Conservation (phyloP, 2,888 invertebrate genomes). For the Siphlonurus alternatus region DNA sequence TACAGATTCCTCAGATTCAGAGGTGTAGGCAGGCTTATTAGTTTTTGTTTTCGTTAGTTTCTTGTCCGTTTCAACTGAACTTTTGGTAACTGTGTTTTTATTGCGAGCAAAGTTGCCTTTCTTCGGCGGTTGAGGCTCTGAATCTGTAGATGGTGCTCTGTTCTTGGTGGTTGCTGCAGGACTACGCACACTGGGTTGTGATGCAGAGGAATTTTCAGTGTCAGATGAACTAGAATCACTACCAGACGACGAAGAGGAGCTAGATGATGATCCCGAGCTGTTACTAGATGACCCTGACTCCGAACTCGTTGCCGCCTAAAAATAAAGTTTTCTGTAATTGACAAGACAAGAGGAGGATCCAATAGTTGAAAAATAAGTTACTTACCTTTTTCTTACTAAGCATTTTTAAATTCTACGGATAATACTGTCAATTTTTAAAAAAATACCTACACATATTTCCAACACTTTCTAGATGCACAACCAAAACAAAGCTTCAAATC, state of each 20-base stretch:
- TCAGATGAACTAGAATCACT: conserved; percentile 21
- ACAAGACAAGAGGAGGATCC: conserved; percentile 2
- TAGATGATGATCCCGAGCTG: conserved; percentile 22
- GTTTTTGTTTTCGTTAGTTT: conserved; percentile 8
- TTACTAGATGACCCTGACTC: conserved; percentile 19
- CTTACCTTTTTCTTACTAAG: background rate
- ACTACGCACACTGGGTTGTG: conserved; percentile 15
- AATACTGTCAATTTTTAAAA: background rate
- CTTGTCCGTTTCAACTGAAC: background rate
- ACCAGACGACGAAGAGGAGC: conserved; percentile 22
- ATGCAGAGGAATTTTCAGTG: conserved; percentile 19
- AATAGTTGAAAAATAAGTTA: background rate
- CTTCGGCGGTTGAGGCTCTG: conserved; percentile 5
- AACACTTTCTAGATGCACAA: background rate
- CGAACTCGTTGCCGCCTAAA: conserved; percentile 17
- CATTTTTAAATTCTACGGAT: background rate
- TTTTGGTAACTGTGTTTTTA: conserved; percentile 1
- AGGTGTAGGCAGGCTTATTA: conserved; percentile 30
- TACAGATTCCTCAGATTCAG: conserved; percentile 38
- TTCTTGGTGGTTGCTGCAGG: conserved; percentile 5
- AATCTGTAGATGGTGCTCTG: conserved; percentile 9
- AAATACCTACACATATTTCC: background rate
- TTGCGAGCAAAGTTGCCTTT: conserved; percentile 3
- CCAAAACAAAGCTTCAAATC: background rate
- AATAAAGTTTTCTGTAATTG: conserved; percentile 5